phyloP scores from a whole-genome alignment of 2,888 invertebrate species.

The Eumacrocentrus americanus region DNA sequence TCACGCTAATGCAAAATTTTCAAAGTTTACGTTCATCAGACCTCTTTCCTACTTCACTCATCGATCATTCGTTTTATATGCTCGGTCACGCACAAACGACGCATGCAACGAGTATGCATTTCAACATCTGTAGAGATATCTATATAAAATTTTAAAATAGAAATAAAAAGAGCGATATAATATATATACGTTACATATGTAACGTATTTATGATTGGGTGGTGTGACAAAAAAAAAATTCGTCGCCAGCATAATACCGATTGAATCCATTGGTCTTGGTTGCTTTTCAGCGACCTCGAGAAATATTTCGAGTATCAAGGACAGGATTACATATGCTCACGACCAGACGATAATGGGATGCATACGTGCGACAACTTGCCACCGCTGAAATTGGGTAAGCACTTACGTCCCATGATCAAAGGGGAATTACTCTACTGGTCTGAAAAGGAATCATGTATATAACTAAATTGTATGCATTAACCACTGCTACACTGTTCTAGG shows the following conservation, averaged over 20 bases:
- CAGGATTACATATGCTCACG: constrained; percentile 97
- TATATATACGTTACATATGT: too few species aligned
- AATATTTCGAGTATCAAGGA: constrained; percentile 88
- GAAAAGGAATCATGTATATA: background rate
- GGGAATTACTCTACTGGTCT: background rate
- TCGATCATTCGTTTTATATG: constrained; percentile 10
- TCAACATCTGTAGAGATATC: constrained; percentile 39
- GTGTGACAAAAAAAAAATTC: too few species aligned
- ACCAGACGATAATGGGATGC: constrained; percentile 94
- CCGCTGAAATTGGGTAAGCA: constrained; percentile 64
- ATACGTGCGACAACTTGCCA: constrained; percentile 84
- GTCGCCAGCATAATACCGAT: too few species aligned
- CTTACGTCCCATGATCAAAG: background rate
- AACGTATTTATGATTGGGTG: too few species aligned
- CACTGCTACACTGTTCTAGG: constrained; percentile 62
- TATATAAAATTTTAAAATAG: constrained; percentile 7
- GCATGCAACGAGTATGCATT: constrained; percentile 54
- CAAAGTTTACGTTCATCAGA: background rate
- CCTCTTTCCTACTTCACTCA: constrained; percentile 9
- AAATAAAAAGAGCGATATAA: background rate
- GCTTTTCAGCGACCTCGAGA: constrained; percentile 68
- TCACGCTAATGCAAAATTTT: background rate
- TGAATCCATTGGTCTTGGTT: constrained; percentile 38
- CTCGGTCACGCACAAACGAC: constrained; percentile 37
- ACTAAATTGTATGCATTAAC: background rate